Conservation (phyloP, 2,888 invertebrate genomes). For the Pammene fasciana region DNA sequence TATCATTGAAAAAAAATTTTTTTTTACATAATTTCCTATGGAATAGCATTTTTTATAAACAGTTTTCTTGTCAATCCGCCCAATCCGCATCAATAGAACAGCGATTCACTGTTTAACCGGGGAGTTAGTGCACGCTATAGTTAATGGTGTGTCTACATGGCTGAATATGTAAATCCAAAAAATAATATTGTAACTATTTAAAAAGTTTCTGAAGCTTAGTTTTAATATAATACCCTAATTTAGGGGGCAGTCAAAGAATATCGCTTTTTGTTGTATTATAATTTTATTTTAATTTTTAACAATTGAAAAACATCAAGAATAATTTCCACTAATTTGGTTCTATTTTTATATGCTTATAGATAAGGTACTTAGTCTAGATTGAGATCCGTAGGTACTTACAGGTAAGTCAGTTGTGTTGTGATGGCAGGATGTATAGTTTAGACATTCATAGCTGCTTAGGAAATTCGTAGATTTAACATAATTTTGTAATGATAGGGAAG, state of each 20-base stretch:
- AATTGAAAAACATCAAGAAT: conserved; percentile 14
- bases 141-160: no score
- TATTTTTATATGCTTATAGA: conserved; percentile 1
- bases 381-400: conserved; percentile 10
- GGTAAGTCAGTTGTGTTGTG: background rate
- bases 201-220: background rate
- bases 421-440: background rate
- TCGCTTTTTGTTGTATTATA: background rate
- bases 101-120: no score
- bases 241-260: background rate
- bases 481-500: no score
- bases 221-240: background rate
- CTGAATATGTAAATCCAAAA: background rate
- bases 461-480: no score
- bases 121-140: no score
- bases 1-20: no score
- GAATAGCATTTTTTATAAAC: no score
- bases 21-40: no score
- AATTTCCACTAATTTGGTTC: conserved; percentile 6
- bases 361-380: conserved; percentile 14
- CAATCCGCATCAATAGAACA: no score
- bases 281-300: background rate
- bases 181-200: background rate
- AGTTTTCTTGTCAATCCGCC: no score
- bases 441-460: background rate